Base-by-base conservation (phyloP, 2,113 vertebrate species). In the Sceloporus undulatus region DNA sequence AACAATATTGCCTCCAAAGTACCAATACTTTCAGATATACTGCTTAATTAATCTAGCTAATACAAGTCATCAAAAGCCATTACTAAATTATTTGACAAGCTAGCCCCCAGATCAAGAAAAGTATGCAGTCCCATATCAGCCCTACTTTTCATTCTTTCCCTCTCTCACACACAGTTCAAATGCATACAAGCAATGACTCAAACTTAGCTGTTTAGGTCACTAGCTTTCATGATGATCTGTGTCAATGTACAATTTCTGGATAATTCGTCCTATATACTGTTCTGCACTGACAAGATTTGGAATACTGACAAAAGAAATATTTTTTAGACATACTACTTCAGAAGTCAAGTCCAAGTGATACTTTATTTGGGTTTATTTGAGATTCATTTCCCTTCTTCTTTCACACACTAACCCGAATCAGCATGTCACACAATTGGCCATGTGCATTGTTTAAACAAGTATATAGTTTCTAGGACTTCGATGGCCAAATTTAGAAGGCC, bases 1-100 rank as follows among this genome's bases (percentile, higher is more conserved):
- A n/a, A 62, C 54, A 81, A 65, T n/a, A 23, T 23, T 34, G 75
- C 34, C 71, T n/a, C 23, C 75, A n/a, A 71, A 40, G 54, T 76
- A 34, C 21, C 74, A 79, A 65, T 77, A 78, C 16, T 77, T 59
- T 40, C 38, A 77, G 77, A 8, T 77, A 66, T 40, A 78, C 66
- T 66, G 25, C 29, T 85, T 85, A 56, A 29, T 16, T 66, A 70
- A 85, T 85, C 40, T 77, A 52, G 40, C 48, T 85, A 65, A 85
- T 52, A 74, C 70, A 76, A 83, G 42, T 76, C 10, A 75, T 23
- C 52, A 11, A n/a, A 76, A 83, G 42, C 54, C 10, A 75, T 23
- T 75, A 11, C 42, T 25, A 83, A 88, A 88, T 83, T 77, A 76
- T 87, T 82, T 82, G 76, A 27, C 19, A 77, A 76, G 74, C 56